Base-by-base conservation (phyloP, 2,797 vertebrate genomes). In the Helicolenus hilgendorfi region DNA sequence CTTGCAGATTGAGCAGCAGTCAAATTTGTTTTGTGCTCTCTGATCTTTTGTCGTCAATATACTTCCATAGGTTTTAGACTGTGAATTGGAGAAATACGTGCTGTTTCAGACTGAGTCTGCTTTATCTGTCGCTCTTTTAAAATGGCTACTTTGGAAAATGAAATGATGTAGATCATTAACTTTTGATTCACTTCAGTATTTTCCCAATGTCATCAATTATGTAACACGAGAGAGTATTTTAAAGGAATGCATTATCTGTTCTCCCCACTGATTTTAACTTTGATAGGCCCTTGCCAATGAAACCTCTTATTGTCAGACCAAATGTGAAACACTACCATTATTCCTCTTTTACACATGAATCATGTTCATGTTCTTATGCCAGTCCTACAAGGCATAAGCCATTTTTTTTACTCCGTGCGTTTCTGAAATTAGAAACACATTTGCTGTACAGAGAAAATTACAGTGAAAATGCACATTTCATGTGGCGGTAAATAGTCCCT, bases 151-250 rank as follows among this genome's bases (percentile, higher is more conserved):
- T 85, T 58, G 81, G 81, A 91, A 86, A 94, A 91, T 84, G n/a
- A 84, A 89, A 91, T 79, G 76, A 95, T 90, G 76, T 86, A 87
- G 89, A 89, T 92, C 89, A 95, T 95, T 90, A 94, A 92, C 75
- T 92, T 95, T 89, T 85, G 68, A 94, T 94, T 88, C 80, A 70
- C 71, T 82, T 88, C 77, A 86, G 45, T 81, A 76, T 91, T 91
- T 90, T 81, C 78, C 72, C 65, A 38, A 53, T 89, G 82, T 92
- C 82, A 94, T 95, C 83, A 94, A 90, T 91, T 89, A 93, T 95
- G 83, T 74, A 90, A 84, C 80, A 83, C 56, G 63, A 53, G 81
- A 65, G 58, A 81, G 86, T 92, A 85, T 92, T 86, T 89, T 62
- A 74, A 72, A 85, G 45, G 7, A 87, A 70, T 53, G 64, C 74